Percentiles rank a stretch among this genome's conserved stretches.
Conservation (phyloP, 2,888 invertebrate genomes). For the Meloe dianella region DNA sequence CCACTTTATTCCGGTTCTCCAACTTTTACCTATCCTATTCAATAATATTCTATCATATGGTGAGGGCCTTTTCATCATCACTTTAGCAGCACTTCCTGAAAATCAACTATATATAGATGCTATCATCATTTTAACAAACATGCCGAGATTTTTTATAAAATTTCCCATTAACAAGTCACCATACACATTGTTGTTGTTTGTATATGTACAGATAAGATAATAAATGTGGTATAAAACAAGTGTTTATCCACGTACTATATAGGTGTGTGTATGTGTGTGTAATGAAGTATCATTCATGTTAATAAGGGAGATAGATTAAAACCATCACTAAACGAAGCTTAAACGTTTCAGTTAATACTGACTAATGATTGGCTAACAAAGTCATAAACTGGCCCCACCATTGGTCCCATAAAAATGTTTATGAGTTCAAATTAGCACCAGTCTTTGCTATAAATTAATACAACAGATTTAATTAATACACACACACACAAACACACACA, state of each 20-base stretch:
- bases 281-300: constrained; percentile 3
- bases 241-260: neutral
- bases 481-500: no score
- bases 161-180: neutral
- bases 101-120: constrained; percentile 14
- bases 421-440: constrained; percentile 56
- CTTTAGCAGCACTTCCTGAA: constrained; percentile 26
- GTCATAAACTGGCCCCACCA: constrained; percentile 42
- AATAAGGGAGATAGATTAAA: neutral
- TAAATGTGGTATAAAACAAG: neutral
- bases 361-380: constrained; percentile 36
- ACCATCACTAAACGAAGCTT: constrained; percentile 5
- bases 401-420: constrained; percentile 55
- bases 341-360: constrained; percentile 40
- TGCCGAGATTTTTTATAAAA: neutral
- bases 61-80: constrained; percentile 11
- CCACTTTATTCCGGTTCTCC: constrained; percentile 32
- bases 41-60: constrained; percentile 13
- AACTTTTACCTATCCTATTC: constrained; percentile 24
- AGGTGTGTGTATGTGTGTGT: neutral
- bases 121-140: neutral
- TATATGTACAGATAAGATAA: neutral
- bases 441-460: constrained; percentile 56
- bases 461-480: constrained; percentile 58
- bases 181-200: neutral